Evolutionary conservation across 2,888 invertebrate genomes (phyloP).

Genomic region (Anarsia innoxiella): DNA sequence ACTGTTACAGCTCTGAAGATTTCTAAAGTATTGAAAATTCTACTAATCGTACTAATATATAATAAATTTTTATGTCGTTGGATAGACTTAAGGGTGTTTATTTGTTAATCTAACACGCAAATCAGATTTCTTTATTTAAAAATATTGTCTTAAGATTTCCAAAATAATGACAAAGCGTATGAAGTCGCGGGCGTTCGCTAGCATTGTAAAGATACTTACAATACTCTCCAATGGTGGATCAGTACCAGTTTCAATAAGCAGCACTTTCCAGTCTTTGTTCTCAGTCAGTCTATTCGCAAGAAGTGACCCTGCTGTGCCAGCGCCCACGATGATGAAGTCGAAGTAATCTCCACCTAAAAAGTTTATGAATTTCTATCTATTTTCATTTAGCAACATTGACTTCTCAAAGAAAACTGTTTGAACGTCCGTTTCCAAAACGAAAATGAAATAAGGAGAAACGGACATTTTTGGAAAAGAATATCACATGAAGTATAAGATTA

Average conservation of each 20-base stretch:
- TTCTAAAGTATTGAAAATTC: too few relatives aligned
- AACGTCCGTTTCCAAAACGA: background rate
- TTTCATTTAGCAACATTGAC: too few relatives aligned
- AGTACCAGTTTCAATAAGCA: constrained; percentile 57
- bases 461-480: background rate
- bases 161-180: background rate
- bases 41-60: too few relatives aligned
- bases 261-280: constrained; percentile 47
- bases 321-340: constrained; percentile 59
- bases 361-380: too few relatives aligned
- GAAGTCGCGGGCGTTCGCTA: too few relatives aligned
- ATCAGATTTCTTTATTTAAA: too few relatives aligned
- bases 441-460: background rate
- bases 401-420: background rate
- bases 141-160: background rate
- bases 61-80: too few relatives aligned
- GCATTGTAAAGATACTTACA: too few relatives aligned
- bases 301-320: constrained; percentile 57
- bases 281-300: constrained; percentile 53
- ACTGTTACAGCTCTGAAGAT: too few relatives aligned
- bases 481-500: too few relatives aligned
- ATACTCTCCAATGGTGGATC: constrained; percentile 56
- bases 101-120: too few relatives aligned
- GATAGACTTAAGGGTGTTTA: too few relatives aligned
- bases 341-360: constrained; percentile 47